Conservation (phyloP, 2,113 vertebrate species). For the Porphyrio hochstetteri region DNA sequence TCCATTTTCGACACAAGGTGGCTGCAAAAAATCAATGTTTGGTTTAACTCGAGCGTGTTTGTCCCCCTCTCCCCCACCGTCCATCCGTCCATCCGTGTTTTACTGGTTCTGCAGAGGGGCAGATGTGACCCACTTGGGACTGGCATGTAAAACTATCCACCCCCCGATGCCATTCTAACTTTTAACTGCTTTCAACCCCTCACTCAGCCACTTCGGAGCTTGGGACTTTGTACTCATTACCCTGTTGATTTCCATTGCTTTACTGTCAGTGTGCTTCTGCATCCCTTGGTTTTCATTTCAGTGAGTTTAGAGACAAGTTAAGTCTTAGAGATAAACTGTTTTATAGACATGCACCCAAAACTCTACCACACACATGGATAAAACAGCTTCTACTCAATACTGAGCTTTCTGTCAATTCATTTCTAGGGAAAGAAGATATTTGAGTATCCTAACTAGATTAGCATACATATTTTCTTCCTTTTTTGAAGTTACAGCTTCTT, state of each 20-base stretch:
- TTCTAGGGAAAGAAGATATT: not conserved
- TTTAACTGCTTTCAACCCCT: not conserved
- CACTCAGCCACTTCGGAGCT: not conserved
- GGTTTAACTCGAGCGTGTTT: not conserved
- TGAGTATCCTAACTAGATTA: not conserved
- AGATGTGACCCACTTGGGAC: not conserved
- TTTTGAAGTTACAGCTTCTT: not conserved
- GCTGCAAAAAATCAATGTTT: conserved; percentile 39
- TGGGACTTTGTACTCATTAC: not conserved
- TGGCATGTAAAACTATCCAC: no score
- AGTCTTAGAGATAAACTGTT: not conserved
- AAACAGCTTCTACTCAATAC: not conserved
- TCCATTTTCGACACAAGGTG: conserved; percentile 32
- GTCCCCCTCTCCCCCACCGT: no score
- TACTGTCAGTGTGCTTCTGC: not conserved
- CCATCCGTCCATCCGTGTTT: not conserved
- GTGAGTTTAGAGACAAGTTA: not conserved
- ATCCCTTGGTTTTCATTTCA: not conserved
- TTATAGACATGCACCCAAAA: not conserved
- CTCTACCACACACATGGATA: not conserved
- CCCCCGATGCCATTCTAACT: not conserved
- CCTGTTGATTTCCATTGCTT: not conserved
- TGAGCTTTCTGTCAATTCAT: not conserved
- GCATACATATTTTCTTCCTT: not conserved
- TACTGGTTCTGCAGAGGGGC: not conserved